Conservation (phyloP, 2,888 invertebrate species). For the Folsomia manolachei region DNA sequence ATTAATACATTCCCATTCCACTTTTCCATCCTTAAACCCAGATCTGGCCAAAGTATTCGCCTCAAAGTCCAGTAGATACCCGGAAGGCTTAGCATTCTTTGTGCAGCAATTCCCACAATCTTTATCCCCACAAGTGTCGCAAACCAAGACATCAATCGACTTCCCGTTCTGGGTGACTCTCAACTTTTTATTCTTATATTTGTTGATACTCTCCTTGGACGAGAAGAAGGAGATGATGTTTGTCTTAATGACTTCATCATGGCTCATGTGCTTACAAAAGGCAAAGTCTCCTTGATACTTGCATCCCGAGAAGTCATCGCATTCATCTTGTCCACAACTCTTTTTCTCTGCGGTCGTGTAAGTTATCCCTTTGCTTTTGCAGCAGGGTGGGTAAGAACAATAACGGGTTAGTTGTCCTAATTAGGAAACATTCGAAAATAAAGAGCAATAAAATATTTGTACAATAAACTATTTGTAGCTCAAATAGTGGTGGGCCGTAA, state of each 20-base stretch:
- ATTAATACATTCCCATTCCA: conserved; percentile 26
- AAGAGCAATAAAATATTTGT: no score
- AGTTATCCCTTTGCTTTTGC: no score
- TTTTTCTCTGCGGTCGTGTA: background rate
- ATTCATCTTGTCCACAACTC: conserved; percentile 9
- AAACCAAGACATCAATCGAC: conserved; percentile 27
- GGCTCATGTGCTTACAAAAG: conserved; percentile 16
- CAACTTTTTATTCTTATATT: conserved; percentile 29
- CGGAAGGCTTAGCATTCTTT: conserved; percentile 12
- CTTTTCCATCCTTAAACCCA: background rate
- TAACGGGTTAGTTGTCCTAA: conserved; percentile 26
- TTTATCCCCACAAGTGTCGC: conserved; percentile 22
- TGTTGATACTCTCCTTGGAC: background rate
- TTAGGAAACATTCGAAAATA: no score
- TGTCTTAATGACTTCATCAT: conserved; percentile 15
- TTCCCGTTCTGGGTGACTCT: conserved; percentile 15
- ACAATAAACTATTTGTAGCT: no score
- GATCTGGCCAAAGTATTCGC: conserved; percentile 12
- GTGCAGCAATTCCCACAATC: conserved; percentile 27
- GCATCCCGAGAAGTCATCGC: conserved; percentile 28
- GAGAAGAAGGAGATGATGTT: conserved; percentile 27
- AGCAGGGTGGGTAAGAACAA: conserved; percentile 23
- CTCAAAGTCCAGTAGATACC: conserved; percentile 23
- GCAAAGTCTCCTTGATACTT: conserved; percentile 25
- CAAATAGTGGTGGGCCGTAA: no score